Percentiles rank a stretch among this genome's conserved stretches.
phyloP scores from a whole-genome alignment of 2,797 vertebrate genomes.

The Parotocinclus haroldoi region DNA sequence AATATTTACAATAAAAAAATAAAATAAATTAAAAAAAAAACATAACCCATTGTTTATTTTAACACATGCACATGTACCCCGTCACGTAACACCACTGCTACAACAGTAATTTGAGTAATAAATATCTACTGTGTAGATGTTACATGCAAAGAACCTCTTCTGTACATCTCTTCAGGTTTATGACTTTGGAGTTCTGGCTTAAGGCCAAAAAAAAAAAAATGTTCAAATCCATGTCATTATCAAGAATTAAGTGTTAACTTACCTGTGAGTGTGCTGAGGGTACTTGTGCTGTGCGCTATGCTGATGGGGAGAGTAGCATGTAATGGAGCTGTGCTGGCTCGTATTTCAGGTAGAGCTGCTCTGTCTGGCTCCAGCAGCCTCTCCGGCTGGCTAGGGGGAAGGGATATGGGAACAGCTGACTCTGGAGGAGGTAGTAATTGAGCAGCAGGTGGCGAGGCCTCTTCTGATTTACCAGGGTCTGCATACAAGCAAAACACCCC shows the following conservation, averaged over 20 bases:
- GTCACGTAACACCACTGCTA: too few species aligned
- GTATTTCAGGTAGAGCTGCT: constrained; percentile 55
- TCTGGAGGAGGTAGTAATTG: constrained; percentile 55
- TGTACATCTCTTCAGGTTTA: too few species aligned
- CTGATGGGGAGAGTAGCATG: constrained; percentile 59
- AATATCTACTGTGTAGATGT: too few species aligned
- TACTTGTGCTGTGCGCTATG: constrained; percentile 58
- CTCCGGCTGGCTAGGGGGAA: constrained; percentile 52
- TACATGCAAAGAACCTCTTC: too few species aligned
- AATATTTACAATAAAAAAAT: too few species aligned
- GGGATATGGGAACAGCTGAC: constrained; percentile 61
- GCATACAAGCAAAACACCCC: not conserved
- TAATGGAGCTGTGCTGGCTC: constrained; percentile 60
- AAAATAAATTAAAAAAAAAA: too few species aligned
- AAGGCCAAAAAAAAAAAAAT: too few species aligned
- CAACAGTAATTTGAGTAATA: too few species aligned
- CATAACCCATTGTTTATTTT: too few species aligned
- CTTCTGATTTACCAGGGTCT: constrained; percentile 60
- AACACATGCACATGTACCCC: too few species aligned
- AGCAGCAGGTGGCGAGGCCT: constrained; percentile 68
- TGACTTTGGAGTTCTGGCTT: too few species aligned
- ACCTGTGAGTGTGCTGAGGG: constrained; percentile 62
- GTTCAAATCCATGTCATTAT: not conserved
- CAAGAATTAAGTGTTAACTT: not conserved
- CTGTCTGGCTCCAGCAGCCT: constrained; percentile 58